These are phyloP conservation scores for Eulemur coronatus DNA, from an alignment of 2,797 vertebrate species.

Conservation along the genomic window DNA sequence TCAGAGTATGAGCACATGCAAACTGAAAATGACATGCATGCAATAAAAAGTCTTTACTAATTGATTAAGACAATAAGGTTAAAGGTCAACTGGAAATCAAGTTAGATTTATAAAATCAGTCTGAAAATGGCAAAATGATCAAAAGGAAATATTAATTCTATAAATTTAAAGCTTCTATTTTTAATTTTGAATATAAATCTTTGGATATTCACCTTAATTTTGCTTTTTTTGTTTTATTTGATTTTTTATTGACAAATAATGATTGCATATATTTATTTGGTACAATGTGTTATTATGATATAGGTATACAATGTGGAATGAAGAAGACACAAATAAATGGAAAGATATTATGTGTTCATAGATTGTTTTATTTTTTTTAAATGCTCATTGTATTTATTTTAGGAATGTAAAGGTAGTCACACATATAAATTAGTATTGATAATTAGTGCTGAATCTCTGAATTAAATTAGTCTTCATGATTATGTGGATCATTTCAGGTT, in stretches of 20 bases:
- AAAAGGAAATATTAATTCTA: not conserved
- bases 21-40: not conserved
- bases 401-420: not conserved
- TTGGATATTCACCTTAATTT: not conserved
- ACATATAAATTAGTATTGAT: not conserved
- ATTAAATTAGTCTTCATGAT: not conserved
- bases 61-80: not conserved
- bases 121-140: not conserved
- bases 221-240: not conserved
- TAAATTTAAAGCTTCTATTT: not conserved
- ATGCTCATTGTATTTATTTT: not conserved
- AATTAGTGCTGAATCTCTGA: not conserved
- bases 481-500: constrained; percentile 2
- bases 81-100: not conserved
- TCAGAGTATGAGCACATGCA: not conserved
- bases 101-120: not conserved
- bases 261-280: not conserved
- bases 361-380: not conserved
- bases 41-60: not conserved
- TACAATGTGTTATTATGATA: not conserved
- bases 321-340: not conserved
- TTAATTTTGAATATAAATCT: not conserved
- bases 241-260: not conserved
- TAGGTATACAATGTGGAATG: not conserved
- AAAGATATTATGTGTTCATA: not conserved